Percentiles rank a stretch among this genome's conserved stretches.
Evolutionary conservation across 2,113 vertebrate genomes (phyloP).

Genomic region (Callithrix jacchus): DNA sequence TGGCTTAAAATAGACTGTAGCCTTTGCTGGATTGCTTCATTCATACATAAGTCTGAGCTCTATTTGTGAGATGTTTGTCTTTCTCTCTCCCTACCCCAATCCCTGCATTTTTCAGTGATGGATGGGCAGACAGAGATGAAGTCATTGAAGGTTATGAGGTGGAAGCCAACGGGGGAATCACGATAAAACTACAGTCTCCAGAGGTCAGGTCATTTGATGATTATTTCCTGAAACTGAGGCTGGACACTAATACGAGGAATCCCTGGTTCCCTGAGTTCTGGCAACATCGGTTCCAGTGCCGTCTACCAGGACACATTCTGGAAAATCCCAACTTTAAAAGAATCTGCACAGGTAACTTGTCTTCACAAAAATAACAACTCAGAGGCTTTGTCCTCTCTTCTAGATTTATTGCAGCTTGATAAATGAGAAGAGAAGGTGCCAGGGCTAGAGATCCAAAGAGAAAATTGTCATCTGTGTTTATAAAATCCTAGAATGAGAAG

Average conservation of each 20-base stretch:
- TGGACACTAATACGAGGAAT: conserved; percentile 95
- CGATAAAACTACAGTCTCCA: conserved; percentile 96
- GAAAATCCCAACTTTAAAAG: conserved; percentile 96
- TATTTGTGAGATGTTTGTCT: conserved; percentile 63
- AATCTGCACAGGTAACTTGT: conserved; percentile 92
- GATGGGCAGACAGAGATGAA: conserved; percentile 98
- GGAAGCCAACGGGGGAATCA: conserved; percentile 97
- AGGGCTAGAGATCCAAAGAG: background rate
- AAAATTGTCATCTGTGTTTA: background rate
- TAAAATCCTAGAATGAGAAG: background rate
- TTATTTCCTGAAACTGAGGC: conserved; percentile 94
- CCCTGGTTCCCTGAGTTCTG: conserved; percentile 99
- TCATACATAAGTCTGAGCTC: background rate
- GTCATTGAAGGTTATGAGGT: conserved; percentile 97
- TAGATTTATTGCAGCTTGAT: background rate
- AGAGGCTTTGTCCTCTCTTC: background rate
- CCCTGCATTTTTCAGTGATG: conserved; percentile 88
- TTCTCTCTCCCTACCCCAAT: conserved; percentile 41
- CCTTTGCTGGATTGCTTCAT: conserved; percentile 1
- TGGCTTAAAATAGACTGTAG: background rate
- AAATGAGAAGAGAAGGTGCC: background rate
- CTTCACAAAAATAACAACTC: background rate
- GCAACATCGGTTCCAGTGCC: conserved; percentile 98
- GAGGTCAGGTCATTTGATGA: conserved; percentile 95
- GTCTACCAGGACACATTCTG: conserved; percentile 90